phyloP scores from a whole-genome alignment of 2,113 vertebrate genomes.

The Synodontis membranacea region DNA sequence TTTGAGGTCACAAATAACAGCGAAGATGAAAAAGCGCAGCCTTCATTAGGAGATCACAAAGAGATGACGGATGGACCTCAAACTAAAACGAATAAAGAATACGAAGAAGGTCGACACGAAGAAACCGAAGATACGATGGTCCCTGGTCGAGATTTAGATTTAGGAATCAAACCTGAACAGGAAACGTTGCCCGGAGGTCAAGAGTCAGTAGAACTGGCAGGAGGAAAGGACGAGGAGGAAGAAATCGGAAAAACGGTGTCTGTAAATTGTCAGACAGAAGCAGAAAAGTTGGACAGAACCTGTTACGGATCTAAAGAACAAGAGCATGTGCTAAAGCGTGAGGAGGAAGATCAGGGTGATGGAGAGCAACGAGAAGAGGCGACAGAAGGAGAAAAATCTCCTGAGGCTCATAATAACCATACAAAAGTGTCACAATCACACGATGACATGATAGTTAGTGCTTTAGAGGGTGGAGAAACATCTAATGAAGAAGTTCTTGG shows the following conservation, averaged over 20 bases:
- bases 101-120: conserved; percentile 8
- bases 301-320: neutral
- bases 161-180: neutral
- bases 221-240: neutral
- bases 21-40: neutral
- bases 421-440: neutral
- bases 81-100: neutral
- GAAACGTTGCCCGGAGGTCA: conserved; percentile 1
- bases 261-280: neutral
- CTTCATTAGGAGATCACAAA: neutral
- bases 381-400: too few species aligned
- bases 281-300: neutral
- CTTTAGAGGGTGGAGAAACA: neutral
- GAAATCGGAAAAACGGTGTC: neutral
- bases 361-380: neutral
- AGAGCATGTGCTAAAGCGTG: neutral
- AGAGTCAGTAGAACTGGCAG: neutral
- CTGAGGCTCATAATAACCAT: neutral
- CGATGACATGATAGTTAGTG: neutral
- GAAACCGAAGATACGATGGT: neutral
- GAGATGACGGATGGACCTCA: neutral
- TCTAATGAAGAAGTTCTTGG: conserved; percentile 33
- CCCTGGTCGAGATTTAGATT: neutral
- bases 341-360: conserved; percentile 11
- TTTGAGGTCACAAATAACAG: conserved; percentile 25